Evolutionary conservation across 2,113 vertebrate species (phyloP).

Genomic region (Prietella phreatophila): DNA sequence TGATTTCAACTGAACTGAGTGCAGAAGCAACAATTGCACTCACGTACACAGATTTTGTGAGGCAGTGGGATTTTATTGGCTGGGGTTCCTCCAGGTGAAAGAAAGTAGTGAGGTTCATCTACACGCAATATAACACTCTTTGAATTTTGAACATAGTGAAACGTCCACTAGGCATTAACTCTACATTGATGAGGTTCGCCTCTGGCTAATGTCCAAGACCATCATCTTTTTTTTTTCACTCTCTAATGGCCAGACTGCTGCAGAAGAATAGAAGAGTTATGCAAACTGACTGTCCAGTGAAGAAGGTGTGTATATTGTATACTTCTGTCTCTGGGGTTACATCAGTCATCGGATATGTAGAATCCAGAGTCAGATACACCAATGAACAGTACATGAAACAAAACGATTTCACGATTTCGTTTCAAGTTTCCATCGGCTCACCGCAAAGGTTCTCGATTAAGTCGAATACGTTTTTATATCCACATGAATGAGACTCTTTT

Average conservation of each 20-base stretch:
- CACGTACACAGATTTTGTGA: neutral
- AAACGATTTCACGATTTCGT: conserved; percentile 25
- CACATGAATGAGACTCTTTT: conserved; percentile 34
- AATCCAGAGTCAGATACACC: conserved; percentile 7
- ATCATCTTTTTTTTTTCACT: neutral
- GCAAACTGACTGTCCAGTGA: neutral
- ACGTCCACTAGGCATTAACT: neutral
- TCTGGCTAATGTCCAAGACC: neutral
- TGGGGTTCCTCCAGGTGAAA: neutral
- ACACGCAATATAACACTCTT: neutral
- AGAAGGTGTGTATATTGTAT: neutral
- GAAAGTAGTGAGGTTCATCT: neutral
- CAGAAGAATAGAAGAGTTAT: neutral
- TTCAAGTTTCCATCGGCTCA: conserved; percentile 5
- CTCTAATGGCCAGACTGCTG: neutral
- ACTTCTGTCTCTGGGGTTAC: neutral
- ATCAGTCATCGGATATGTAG: neutral
- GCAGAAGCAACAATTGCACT: neutral
- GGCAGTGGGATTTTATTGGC: neutral
- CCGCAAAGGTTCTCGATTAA: neutral
- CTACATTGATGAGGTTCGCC: neutral
- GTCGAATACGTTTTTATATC: conserved; percentile 31
- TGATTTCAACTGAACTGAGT: neutral
- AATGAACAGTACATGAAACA: conserved; percentile 8
- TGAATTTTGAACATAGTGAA: neutral